Conservation (phyloP, 2,113 vertebrate species). For the Calyptommatus sinebrachiatus region DNA sequence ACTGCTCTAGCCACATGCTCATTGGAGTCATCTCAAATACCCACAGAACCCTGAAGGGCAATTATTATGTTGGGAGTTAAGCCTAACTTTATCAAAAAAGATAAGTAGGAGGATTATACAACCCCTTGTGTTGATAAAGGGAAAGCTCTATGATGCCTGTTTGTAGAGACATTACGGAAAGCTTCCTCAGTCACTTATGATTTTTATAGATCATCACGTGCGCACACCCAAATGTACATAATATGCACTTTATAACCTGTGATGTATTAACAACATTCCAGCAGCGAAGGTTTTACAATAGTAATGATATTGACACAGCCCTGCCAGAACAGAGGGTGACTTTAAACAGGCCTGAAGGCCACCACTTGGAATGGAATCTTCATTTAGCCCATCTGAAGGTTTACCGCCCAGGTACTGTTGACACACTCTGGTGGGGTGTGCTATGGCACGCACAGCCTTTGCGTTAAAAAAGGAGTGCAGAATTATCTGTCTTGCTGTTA, state of each 20-base stretch:
- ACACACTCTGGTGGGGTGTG: neutral
- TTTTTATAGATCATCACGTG: constrained; percentile 11
- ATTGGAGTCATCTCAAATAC: too few species aligned
- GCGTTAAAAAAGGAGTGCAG: neutral
- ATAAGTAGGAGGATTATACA: neutral
- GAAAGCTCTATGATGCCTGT: constrained; percentile 27
- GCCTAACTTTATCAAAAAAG: neutral
- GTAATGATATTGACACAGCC: constrained; percentile 3
- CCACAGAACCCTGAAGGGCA: too few species aligned
- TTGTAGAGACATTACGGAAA: rapidly evolving
- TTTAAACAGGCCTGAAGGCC: neutral
- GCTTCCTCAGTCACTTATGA: constrained; percentile 19
- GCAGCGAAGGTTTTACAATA: constrained; percentile 21
- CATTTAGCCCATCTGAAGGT: rapidly evolving
- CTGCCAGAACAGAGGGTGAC: neutral
- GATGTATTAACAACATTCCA: neutral
- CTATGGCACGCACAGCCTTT: neutral
- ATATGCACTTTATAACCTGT: constrained; percentile 23
- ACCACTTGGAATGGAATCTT: constrained; percentile 1
- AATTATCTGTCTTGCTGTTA: neutral
- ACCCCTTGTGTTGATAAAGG: neutral
- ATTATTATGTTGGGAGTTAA: too few species aligned
- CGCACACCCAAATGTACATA: neutral
- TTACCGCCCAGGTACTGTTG: neutral
- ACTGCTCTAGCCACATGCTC: too few species aligned